Base-by-base conservation (phyloP, 2,888 invertebrate species). In the Pristionchus entomophagus region DNA sequence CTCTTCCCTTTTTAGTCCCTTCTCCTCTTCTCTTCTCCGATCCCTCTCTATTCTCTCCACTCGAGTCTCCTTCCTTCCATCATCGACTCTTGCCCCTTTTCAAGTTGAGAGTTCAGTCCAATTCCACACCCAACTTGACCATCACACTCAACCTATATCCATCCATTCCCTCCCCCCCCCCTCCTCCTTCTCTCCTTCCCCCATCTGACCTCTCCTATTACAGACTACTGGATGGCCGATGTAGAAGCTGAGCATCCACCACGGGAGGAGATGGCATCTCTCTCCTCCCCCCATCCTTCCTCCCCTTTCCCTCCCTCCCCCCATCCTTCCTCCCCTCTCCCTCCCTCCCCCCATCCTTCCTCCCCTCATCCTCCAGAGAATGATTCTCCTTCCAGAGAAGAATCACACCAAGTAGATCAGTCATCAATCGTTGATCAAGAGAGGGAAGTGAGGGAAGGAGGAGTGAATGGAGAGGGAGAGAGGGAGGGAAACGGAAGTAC, bases 1-100 rank as follows among this genome's bases (percentile, higher is more conserved):
- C 73, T 73, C 41, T 29, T 32, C 29, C n/a, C 35, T 17, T 29
- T 53, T 26, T 56, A 32, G 26, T 56, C 49, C 26, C 6, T 53
- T 12, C 81, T 17, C 53, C 19, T n/a, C n/a, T 22, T 32, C 26
- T 26, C 45, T 56, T 45, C 62, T 83, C 62, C 35, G 35, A 41
- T 41, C 45, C 45, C 38, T 59, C 26, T 62, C 56, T n/a, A 53
- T 56, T 83, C 83, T 62, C 62, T 83, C 62, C 32, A 41, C 35
- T 59, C 45, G 14, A 41, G 26, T 62, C 62, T 83, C 83, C 22
- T 38, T 83, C 62, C 35, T n/a, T 32, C n/a, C n/a, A n/a, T n/a
- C 56, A 35, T 59, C 59, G 32, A 41, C 45, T 56, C 59, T 62
- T 41, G 12, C 35, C 29, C 38, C 62, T 83, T 45, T 83, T 59